A percentile compares a stretch with the other conserved stretches of the same genome.
phyloP scores from a whole-genome alignment of 2,113 vertebrate species.

The Podilymbus podiceps region DNA sequence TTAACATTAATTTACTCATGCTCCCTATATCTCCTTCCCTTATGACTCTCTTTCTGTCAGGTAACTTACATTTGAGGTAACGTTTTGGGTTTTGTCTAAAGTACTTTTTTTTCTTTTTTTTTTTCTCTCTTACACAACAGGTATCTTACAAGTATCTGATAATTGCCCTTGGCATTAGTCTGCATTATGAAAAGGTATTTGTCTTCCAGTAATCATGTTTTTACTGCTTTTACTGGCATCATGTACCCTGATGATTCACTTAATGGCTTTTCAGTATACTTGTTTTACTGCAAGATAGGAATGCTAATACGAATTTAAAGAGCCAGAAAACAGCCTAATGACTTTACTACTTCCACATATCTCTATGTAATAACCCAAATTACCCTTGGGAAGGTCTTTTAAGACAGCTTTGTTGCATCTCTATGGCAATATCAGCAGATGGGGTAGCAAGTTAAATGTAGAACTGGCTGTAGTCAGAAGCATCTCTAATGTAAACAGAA shows the following conservation, averaged over 20 bases:
- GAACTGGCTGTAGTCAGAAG: not conserved
- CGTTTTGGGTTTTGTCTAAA: not conserved
- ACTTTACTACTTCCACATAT: not conserved
- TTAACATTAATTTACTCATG: not conserved
- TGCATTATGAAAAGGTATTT: conserved; percentile 92
- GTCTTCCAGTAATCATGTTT: not conserved
- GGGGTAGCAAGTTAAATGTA: not conserved
- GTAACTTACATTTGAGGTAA: not conserved
- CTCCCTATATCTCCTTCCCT: not conserved
- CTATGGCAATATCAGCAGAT: not conserved
- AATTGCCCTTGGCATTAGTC: conserved; percentile 90
- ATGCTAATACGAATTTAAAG: not conserved
- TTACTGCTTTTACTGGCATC: not conserved
- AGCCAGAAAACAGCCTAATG: not conserved
- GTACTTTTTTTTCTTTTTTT: not conserved
- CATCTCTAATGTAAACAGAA: not conserved
- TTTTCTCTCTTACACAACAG: conserved; percentile 67
- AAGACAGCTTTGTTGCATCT: not conserved
- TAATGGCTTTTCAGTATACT: not conserved
- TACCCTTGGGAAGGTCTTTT: not conserved
- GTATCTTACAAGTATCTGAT: conserved; percentile 94
- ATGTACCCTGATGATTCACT: not conserved
- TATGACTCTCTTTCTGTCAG: not conserved
- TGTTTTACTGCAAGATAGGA: not conserved
- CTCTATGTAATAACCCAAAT: not conserved